Evolutionary conservation across 2,113 vertebrate genomes (phyloP).

Genomic region (Anguilla rostrata): DNA sequence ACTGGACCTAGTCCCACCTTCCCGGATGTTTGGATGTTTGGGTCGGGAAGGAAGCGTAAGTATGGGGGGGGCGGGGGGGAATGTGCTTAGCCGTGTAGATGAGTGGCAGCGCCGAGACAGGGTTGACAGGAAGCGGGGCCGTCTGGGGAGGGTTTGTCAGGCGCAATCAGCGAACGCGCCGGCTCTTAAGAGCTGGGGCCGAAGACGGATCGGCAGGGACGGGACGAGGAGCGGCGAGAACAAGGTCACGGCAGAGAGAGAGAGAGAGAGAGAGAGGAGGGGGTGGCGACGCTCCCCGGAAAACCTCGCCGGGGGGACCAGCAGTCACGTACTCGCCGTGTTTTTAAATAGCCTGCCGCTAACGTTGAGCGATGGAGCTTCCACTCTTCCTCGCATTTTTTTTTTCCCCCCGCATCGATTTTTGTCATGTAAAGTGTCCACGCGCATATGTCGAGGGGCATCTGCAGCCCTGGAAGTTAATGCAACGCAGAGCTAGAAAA

Average conservation of each 20-base stretch:
- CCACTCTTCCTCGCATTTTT: background rate
- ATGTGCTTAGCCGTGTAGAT: slow-evolving; percentile 67
- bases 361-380: background rate
- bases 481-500: background rate
- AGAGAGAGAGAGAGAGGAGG: background rate
- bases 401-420: background rate
- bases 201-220: background rate
- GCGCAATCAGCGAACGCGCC: slow-evolving; percentile 55
- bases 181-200: background rate
- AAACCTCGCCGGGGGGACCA: background rate
- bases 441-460: background rate
- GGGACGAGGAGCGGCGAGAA: background rate
- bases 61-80: slow-evolving; percentile 55
- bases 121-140: slow-evolving; percentile 39
- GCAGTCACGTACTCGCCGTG: background rate
- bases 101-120: slow-evolving; percentile 49
- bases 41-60: slow-evolving; percentile 58
- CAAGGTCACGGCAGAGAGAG: background rate
- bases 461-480: background rate
- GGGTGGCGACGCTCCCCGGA: background rate
- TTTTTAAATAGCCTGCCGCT: background rate
- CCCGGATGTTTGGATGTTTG: slow-evolving; percentile 42
- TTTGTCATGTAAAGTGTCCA: background rate
- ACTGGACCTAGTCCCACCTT: slow-evolving; percentile 43
- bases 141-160: slow-evolving; percentile 62